Base-by-base conservation (phyloP, 2,113 vertebrate genomes). In the Microcebus lehilahytsara region DNA sequence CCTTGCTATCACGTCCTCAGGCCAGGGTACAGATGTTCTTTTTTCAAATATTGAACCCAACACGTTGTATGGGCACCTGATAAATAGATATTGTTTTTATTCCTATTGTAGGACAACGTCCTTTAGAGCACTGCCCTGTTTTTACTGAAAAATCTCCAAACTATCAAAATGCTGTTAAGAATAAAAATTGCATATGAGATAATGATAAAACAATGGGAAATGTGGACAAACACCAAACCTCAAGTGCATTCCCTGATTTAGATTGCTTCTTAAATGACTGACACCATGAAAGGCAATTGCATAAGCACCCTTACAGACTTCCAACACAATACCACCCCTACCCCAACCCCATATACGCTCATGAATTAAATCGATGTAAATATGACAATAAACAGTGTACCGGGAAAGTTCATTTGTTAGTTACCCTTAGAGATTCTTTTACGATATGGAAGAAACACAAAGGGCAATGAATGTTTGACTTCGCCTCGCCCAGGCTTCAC, bases 151-250 rank as follows among this genome's bases (percentile, higher is more conserved):
- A 87, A 58, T 64, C 0, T 2, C 74, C 66, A 96, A 69, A 91
- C 40, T 85, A 93, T 69, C 60, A 92, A 98, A 97, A 62, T 87
- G 93, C 89, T 97, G 90, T 84, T 97, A 97, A 92, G 72, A 98
- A 98, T 95, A 97, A 96, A 79, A 92, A 40, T 89, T n/a, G 42
- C 94, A 42, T 3, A 0, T 93, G 93, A 97, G 97, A 72, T 97
- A 93, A 96, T 74, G 96, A 96, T 85, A 97, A 98, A 97, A 74
- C 56, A 93, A 94, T 96, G 67, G 75, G 40, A 27, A 56, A 95
- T 96, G 56, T 94, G 97, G 88, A 95, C 83, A 91, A 80, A 89
- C 79, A 56, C 58, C 72, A 96, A 77, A 96, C 86, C 97, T 97
- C 95, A 49, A 96, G 85, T 60, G 77, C 83, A 64, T 93, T 85